These are phyloP conservation scores for Melanchra persicariae DNA, from an alignment of 2,888 invertebrate genomes.

Conservation along the genomic window DNA sequence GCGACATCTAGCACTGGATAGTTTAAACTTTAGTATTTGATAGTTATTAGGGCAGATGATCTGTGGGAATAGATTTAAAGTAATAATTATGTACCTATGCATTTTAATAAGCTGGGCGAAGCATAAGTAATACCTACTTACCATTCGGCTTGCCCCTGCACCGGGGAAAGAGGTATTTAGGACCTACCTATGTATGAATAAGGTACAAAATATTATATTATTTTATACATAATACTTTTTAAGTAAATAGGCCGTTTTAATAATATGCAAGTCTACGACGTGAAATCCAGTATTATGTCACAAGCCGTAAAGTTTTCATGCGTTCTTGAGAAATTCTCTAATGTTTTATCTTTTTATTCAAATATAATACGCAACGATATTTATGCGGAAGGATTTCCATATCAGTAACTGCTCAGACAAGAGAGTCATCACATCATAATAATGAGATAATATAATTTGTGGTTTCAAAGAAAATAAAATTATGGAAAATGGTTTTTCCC, in stretches of 20 bases:
- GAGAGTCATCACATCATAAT: constrained; percentile 50
- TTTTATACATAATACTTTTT: too few species aligned
- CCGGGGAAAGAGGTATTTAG: too few species aligned
- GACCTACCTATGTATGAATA: too few species aligned
- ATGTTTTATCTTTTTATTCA: constrained; percentile 62
- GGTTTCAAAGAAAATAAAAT: constrained; percentile 7
- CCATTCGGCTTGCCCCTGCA: background rate
- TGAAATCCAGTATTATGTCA: constrained; percentile 4
- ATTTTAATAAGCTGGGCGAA: background rate
- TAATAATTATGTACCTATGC: background rate
- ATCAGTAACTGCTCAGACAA: constrained; percentile 56
- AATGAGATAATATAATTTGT: constrained; percentile 33
- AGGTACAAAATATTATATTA: too few species aligned
- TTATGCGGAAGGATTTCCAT: constrained; percentile 56
- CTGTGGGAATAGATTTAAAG: background rate
- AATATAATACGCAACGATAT: constrained; percentile 54
- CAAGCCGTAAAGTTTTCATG: constrained; percentile 19
- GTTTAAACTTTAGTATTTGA: background rate
- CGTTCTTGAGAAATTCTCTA: constrained; percentile 41
- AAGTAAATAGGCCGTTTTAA: background rate
- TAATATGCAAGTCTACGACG: background rate
- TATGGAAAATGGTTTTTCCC: constrained; percentile 41
- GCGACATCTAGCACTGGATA: constrained; percentile 11
- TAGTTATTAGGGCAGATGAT: background rate
- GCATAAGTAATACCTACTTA: background rate